phyloP scores from a whole-genome alignment of 2,113 vertebrate genomes.

The Lichenostomus cassidix region DNA sequence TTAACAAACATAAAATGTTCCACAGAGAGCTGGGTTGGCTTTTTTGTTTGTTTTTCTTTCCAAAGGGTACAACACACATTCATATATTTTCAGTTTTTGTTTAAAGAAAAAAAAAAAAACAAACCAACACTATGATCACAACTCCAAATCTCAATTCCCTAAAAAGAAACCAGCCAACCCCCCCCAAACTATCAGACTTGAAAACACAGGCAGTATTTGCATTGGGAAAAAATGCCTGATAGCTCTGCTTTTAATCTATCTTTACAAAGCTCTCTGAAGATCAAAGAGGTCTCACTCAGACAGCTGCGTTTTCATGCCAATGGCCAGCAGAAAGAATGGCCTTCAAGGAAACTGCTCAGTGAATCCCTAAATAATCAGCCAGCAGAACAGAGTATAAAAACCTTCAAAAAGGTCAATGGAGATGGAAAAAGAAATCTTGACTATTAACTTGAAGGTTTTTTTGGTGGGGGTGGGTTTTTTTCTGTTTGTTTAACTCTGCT shows the following conservation, averaged over 20 bases:
- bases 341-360: slow-evolving; percentile 61
- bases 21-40: neutral
- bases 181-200: neutral
- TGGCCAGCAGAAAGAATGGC: slow-evolving; percentile 59
- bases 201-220: slow-evolving; percentile 51
- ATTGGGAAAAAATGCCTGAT: slow-evolving; percentile 40
- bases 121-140: neutral
- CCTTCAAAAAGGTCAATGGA: slow-evolving; percentile 53
- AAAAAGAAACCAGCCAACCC: neutral
- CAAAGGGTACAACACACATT: neutral
- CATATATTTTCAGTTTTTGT: neutral
- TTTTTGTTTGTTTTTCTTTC: neutral
- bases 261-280: slow-evolving; percentile 69
- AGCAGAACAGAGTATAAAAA: slow-evolving; percentile 47
- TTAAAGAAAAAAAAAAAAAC: neutral
- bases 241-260: slow-evolving; percentile 65
- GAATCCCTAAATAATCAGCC: slow-evolving; percentile 67
- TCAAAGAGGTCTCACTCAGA: slow-evolving; percentile 66
- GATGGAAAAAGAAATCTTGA: neutral
- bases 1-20: neutral
- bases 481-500: neutral
- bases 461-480: neutral
- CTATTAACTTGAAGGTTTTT: neutral
- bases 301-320: slow-evolving; percentile 67
- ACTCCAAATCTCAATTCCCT: neutral